Evolutionary conservation across 2,888 invertebrate genomes (phyloP), one percentile per base, ranked within the genome.

Genomic region (Aleiodes testaceus): DNA sequence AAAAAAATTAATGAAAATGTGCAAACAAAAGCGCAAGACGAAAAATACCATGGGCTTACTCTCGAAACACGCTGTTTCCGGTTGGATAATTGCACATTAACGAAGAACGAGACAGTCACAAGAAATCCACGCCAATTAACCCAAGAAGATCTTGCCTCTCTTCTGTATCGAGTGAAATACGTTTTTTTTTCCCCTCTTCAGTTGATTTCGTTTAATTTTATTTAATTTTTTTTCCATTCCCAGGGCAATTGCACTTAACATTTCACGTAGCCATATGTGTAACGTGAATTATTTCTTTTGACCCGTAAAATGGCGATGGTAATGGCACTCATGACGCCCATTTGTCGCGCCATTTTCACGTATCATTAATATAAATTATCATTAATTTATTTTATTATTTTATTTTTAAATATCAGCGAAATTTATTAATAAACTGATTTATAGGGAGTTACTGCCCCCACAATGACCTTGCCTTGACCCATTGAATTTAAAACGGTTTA

Each of bases 381-480:
- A 12, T 14, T 30, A 4, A 26, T 53, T 53, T 53, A 12, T 53
- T 53, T 14, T 2, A 45, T 45, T 53, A 3, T 26, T 36, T 36
- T 3, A 36, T 3, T 26, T 36, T 36, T 3, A 36, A 36, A 36
- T 2, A 6, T 20, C 53, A 26, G 26, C 3, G 14, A 30, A 30
- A 26, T 26, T 45, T 53, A 53, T 53, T 53, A 53, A 53, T 53
- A 22, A 52, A 36, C 11, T 9, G 36, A 36, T 36, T 36, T 36
- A 36, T 36, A 36, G 36, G 7, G 11, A 52, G 52, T 16, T 36
- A 30, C 11, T 55, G 30, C 30, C 55, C 14, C 3, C 66, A 45
- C 65, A 66, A 74, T 72, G 74, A 77, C 76, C 76, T 75, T 75
- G 76, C 77, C 77, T 76, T 77, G 77, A 77, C 77, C 77, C 74